A percentile compares a stretch with the other conserved stretches of the same genome.
Evolutionary conservation across 2,113 vertebrate species (phyloP).

Genomic region (Cichladusa arquata): DNA sequence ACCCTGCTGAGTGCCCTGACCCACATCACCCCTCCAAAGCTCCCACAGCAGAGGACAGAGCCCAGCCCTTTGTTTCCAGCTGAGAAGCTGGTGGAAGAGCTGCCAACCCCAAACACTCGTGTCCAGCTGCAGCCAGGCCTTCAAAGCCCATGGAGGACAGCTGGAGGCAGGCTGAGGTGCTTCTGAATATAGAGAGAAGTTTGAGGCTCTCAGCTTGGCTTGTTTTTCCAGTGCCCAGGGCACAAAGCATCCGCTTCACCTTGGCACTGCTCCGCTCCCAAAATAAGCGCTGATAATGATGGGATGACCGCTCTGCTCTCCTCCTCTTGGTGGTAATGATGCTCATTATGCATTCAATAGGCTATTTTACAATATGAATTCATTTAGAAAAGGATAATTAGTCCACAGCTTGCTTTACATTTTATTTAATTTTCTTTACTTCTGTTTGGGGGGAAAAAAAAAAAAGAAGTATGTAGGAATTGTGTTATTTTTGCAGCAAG

Average conservation of each 20-base stretch:
- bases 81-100: neutral
- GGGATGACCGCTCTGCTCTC: slow-evolving; percentile 14
- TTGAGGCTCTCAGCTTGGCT: neutral
- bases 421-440: slow-evolving; percentile 75
- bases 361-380: slow-evolving; percentile 65
- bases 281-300: slow-evolving; percentile 38
- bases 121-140: neutral
- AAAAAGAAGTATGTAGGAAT: neutral
- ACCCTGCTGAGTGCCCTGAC: neutral
- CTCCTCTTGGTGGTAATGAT: slow-evolving; percentile 48
- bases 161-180: neutral
- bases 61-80: neutral
- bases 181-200: neutral
- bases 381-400: slow-evolving; percentile 72
- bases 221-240: neutral
- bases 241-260: neutral
- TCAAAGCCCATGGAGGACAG: neutral
- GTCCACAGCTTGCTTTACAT: slow-evolving; percentile 65
- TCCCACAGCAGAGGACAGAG: neutral
- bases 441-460: neutral
- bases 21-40: neutral
- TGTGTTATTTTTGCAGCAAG: slow-evolving; percentile 52
- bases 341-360: slow-evolving; percentile 54
- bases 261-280: neutral
- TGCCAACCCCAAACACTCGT: neutral